Evolutionary conservation across 2,113 vertebrate species (phyloP), one percentile per base, ranked within the genome.

Genomic region (Apistogramma diplotaenia): DNA sequence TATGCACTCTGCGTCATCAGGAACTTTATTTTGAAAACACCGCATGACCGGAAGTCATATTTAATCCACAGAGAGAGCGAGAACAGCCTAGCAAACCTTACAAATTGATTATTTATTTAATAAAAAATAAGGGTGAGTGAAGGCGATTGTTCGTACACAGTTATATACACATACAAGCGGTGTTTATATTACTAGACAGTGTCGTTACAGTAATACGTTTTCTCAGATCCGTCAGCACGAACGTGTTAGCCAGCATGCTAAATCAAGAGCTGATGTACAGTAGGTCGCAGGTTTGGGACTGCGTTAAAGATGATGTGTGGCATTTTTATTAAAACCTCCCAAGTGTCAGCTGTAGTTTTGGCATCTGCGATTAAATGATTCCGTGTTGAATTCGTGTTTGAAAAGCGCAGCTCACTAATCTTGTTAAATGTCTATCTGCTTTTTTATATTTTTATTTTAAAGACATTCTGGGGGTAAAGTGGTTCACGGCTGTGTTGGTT

Each of bases 1-100:
- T 40, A 67, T 25, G 60, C 11, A 10, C 16, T 6, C 23, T 61
- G 11, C 18, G 33, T 49, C 56, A 31, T 16, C 8, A 2, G 3
- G n/a, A 31, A 37, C 43, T 74, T 85, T 84, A 88, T 80, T 90
- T 87, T 85, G 88, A 82, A 89, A 87, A 21, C 2, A 31, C 1
- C 3, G 5, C 1, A 2, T 37, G 13, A 81, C 78, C 85, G 89
- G 91, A 91, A 88, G 4, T 10, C 5, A 8, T 8, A n/a, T 21
- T 58, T 43, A 53, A 72, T n/a, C 9, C 23, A 29, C 33, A 40
- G 5, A 78, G 40, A 40, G 5, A 78, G 55, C 12, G 70, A 75
- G 11, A 31, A 74, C 23, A 51, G 43, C 53, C 23, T 46, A 81
- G 77, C 65, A 25, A 27, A 86, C 55, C 19, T 65, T 61, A 2